These are phyloP conservation scores for Choreutis nemorana DNA, from an alignment of 2,888 invertebrate species.

Conservation along the genomic window DNA sequence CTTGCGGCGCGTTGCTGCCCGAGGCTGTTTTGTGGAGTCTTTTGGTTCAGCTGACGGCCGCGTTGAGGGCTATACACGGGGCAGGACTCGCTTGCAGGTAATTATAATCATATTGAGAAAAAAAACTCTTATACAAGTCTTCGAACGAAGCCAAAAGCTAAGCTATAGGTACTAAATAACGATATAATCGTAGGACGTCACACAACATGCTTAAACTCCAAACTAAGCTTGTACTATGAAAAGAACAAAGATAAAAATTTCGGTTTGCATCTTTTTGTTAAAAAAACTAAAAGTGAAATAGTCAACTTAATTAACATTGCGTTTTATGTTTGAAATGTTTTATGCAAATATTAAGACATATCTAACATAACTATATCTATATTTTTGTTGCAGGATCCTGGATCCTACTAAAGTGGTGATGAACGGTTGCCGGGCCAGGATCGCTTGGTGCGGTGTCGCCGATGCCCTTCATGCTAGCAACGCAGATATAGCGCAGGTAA, in stretches of 20 bases:
- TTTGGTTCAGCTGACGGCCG: slow-evolving; percentile 94
- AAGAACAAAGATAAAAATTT: too few relatives aligned
- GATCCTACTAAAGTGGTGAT: slow-evolving; percentile 93
- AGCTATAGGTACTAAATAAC: too few relatives aligned
- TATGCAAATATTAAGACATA: neutral
- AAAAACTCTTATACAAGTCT: too few relatives aligned
- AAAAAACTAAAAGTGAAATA: neutral
- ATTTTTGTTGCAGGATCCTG: slow-evolving; percentile 68
- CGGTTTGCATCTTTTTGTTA: neutral
- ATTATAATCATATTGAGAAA: too few relatives aligned
- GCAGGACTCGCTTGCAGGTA: slow-evolving; percentile 71
- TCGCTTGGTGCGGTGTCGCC: slow-evolving; percentile 48
- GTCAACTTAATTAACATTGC: neutral
- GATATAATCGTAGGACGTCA: too few relatives aligned
- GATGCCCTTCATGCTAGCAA: slow-evolving; percentile 33
- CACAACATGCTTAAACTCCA: too few relatives aligned
- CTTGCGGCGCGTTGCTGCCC: slow-evolving; percentile 76
- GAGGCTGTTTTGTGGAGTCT: slow-evolving; percentile 96
- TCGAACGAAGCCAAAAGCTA: too few relatives aligned
- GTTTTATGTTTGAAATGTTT: neutral
- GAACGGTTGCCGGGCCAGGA: slow-evolving; percentile 78
- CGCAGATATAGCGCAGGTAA: slow-evolving; percentile 36
- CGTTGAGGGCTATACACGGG: slow-evolving; percentile 88
- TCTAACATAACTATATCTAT: neutral
- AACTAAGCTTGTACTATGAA: too few relatives aligned